Conservation (phyloP, 2,797 vertebrate genomes). For the Ctenopoma kingsleyae region DNA sequence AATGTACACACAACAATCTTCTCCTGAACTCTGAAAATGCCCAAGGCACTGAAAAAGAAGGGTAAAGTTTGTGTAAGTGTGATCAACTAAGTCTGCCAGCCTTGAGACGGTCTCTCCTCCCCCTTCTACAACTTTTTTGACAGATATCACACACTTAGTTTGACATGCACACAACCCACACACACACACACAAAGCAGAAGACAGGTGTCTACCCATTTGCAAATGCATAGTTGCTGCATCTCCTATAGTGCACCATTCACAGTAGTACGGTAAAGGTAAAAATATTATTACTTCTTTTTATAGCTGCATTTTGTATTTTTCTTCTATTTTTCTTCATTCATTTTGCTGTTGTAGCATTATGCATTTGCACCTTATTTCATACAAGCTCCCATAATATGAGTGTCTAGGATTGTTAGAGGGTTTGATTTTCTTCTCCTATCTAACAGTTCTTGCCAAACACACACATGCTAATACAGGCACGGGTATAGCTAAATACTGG, state of each 20-base stretch:
- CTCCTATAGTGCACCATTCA: background rate
- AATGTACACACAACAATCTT: constrained; percentile 4
- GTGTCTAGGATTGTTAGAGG: constrained; percentile 25
- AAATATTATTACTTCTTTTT: background rate
- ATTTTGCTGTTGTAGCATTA: background rate
- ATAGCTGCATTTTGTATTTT: background rate
- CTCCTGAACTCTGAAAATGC: constrained; percentile 25
- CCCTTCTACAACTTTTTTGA: background rate
- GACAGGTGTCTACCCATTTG: background rate
- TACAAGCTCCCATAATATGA: constrained; percentile 18
- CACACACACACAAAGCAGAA: background rate
- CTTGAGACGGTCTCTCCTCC: background rate
- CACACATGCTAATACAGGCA: background rate
- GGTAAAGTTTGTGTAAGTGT: background rate
- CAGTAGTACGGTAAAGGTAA: background rate
- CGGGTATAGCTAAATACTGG: background rate
- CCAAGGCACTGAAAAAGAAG: constrained; percentile 18
- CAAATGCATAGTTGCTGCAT: background rate
- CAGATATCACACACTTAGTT: constrained; percentile 2
- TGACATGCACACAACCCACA: constrained; percentile 10
- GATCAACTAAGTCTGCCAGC: background rate
- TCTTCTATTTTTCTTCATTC: too few species aligned
- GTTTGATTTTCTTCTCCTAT: background rate
- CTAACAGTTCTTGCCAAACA: background rate
- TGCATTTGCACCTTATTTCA: constrained; percentile 25